Conservation (phyloP, 1,140 invertebrate species). For the Heliothis subflexa region DNA sequence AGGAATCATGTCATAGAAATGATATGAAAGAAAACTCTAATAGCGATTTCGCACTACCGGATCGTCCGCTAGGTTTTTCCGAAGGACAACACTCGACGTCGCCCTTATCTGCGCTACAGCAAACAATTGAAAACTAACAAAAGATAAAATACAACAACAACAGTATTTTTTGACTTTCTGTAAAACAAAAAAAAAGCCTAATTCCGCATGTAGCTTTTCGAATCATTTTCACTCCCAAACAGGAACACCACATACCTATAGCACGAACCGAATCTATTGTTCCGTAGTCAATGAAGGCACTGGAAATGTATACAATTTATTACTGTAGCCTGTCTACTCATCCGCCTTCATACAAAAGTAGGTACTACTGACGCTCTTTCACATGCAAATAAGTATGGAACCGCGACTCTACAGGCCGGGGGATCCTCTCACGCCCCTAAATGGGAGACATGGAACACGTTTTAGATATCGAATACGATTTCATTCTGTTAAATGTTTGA, state of each 20-base stretch:
- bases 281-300: constrained; percentile 31
- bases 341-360: constrained; percentile 50
- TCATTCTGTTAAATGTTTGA: constrained; percentile 48
- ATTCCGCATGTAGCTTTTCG: background rate
- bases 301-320: constrained; percentile 43
- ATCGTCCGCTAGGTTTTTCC: too few species aligned
- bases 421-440: constrained; percentile 57
- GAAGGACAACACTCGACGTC: too few species aligned
- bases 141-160: too few species aligned
- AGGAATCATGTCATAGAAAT: too few species aligned
- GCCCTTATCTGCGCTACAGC: too few species aligned
- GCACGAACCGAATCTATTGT: constrained; percentile 8
- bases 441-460: constrained; percentile 72
- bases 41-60: too few species aligned
- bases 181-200: too few species aligned
- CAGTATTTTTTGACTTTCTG: too few species aligned
- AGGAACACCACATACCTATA: background rate
- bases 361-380: constrained; percentile 66
- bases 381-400: constrained; percentile 70
- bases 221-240: background rate
- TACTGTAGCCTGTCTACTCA: constrained; percentile 51
- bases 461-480: constrained; percentile 65
- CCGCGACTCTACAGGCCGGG: constrained; percentile 51
- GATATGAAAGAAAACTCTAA: too few species aligned
- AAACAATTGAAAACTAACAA: too few species aligned